phyloP scores from a whole-genome alignment of 2,113 vertebrate species.

The Onychostoma macrolepis region DNA sequence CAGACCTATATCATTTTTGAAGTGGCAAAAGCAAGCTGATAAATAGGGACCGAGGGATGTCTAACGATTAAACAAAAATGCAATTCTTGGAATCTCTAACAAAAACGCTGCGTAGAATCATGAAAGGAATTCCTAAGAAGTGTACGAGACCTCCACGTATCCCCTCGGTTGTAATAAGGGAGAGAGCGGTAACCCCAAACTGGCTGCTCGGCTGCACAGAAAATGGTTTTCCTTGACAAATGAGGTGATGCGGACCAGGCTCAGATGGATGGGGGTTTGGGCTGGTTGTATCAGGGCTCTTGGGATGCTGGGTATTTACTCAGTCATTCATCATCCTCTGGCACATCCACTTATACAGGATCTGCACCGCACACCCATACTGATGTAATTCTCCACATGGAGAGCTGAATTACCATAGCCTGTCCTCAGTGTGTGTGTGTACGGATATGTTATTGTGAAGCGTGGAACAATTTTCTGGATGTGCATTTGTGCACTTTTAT shows the following conservation, averaged over 20 bases:
- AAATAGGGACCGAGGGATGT: constrained; percentile 10
- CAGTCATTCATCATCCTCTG: constrained; percentile 75
- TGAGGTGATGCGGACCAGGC: constrained; percentile 63
- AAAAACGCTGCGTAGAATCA: constrained; percentile 15
- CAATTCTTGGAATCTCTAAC: constrained; percentile 19
- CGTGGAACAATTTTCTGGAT: neutral
- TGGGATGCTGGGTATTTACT: constrained; percentile 69
- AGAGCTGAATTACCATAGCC: constrained; percentile 40
- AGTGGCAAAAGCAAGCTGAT: neutral
- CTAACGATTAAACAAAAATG: constrained; percentile 30
- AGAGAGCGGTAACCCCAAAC: constrained; percentile 59
- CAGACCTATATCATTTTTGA: constrained; percentile 21
- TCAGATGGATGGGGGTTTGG: constrained; percentile 68
- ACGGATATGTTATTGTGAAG: constrained; percentile 13
- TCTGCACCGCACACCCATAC: constrained; percentile 65
- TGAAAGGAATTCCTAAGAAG: constrained; percentile 32
- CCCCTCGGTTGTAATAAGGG: constrained; percentile 40
- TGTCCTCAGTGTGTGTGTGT: constrained; percentile 28
- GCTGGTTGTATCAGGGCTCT: constrained; percentile 64
- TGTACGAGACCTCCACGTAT: constrained; percentile 19
- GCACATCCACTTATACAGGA: constrained; percentile 64
- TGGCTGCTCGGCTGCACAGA: constrained; percentile 64
- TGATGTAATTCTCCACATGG: constrained; percentile 68
- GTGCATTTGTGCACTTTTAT: neutral
- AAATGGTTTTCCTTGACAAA: constrained; percentile 71